Conservation (phyloP, 2,113 vertebrate species). For the Suncus etruscus region DNA sequence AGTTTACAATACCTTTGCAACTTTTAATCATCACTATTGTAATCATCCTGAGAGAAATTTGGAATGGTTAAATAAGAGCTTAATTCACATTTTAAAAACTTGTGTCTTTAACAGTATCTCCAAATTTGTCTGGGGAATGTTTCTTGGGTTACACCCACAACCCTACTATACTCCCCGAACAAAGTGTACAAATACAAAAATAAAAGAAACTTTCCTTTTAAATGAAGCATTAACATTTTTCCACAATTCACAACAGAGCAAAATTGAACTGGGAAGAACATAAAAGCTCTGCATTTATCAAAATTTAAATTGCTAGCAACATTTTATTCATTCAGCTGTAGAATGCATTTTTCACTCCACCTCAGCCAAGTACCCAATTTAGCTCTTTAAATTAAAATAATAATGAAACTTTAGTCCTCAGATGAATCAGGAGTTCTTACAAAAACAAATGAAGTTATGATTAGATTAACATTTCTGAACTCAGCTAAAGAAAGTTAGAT, state of each 20-base stretch:
- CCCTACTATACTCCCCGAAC: not conserved
- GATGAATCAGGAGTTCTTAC: constrained; percentile 68
- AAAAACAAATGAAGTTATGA: constrained; percentile 77
- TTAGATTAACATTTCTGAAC: constrained; percentile 80
- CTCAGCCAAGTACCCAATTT: constrained; percentile 72
- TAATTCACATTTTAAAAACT: constrained; percentile 64
- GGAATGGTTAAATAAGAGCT: constrained; percentile 65
- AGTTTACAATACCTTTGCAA: constrained; percentile 85
- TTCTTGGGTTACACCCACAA: not conserved
- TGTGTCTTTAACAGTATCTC: constrained; percentile 60
- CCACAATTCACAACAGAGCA: constrained; percentile 51
- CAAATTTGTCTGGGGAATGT: constrained; percentile 1
- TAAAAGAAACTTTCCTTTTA: constrained; percentile 51
- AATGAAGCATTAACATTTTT: not conserved
- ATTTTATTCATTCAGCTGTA: constrained; percentile 32
- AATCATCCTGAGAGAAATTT: constrained; percentile 82
- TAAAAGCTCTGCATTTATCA: constrained; percentile 73
- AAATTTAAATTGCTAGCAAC: constrained; percentile 71
- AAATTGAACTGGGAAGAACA: constrained; percentile 24
- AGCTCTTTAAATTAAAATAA: constrained; percentile 81
- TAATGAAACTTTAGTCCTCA: constrained; percentile 76
- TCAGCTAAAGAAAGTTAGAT: constrained; percentile 39
- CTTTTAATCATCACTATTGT: constrained; percentile 83
- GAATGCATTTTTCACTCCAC: constrained; percentile 64
- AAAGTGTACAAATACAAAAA: constrained; percentile 62